These are phyloP conservation scores for Drosophila sucinea DNA, from an alignment of 1,140 invertebrate species.

Conservation along the genomic window DNA sequence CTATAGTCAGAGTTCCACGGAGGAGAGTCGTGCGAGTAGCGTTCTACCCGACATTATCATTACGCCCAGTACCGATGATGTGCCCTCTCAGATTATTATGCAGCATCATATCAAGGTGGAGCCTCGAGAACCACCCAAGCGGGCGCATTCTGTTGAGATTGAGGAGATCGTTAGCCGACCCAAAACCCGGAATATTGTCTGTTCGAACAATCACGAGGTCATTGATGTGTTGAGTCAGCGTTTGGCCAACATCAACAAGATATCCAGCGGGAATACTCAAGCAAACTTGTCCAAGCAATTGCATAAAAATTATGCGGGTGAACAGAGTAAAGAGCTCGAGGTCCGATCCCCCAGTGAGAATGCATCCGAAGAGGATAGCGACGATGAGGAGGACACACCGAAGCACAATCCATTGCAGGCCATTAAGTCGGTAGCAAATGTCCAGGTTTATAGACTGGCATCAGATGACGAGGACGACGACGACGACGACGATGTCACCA, in stretches of 20 bases:
- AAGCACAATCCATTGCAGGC: slow-evolving; percentile 78
- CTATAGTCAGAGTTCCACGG: slow-evolving; percentile 65
- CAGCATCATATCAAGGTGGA: slow-evolving; percentile 74
- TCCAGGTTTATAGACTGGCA: slow-evolving; percentile 81
- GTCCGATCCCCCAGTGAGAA: slow-evolving; percentile 73
- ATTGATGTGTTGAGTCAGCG: slow-evolving; percentile 71
- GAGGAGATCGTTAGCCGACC: slow-evolving; percentile 58
- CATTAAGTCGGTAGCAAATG: slow-evolving; percentile 84
- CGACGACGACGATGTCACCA: slow-evolving; percentile 76
- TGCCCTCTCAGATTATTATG: slow-evolving; percentile 75
- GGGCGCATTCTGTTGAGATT: slow-evolving; percentile 71
- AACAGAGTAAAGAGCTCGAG: slow-evolving; percentile 75
- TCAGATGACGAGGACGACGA: slow-evolving; percentile 46
- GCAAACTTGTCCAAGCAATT: slow-evolving; percentile 65
- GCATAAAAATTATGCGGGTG: slow-evolving; percentile 75
- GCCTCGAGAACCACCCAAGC: slow-evolving; percentile 58
- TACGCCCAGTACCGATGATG: slow-evolving; percentile 76
- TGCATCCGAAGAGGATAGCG: slow-evolving; percentile 52
- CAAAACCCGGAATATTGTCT: slow-evolving; percentile 53
- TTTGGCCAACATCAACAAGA: slow-evolving; percentile 66
- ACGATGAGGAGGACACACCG: slow-evolving; percentile 61
- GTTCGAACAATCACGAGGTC: slow-evolving; percentile 66
- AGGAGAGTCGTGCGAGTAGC: slow-evolving; percentile 71
- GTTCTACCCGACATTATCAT: slow-evolving; percentile 77
- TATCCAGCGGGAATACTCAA: slow-evolving; percentile 60